These are phyloP conservation scores for Phalloptychus januarius DNA, from an alignment of 2,797 vertebrate genomes.

Conservation along the genomic window DNA sequence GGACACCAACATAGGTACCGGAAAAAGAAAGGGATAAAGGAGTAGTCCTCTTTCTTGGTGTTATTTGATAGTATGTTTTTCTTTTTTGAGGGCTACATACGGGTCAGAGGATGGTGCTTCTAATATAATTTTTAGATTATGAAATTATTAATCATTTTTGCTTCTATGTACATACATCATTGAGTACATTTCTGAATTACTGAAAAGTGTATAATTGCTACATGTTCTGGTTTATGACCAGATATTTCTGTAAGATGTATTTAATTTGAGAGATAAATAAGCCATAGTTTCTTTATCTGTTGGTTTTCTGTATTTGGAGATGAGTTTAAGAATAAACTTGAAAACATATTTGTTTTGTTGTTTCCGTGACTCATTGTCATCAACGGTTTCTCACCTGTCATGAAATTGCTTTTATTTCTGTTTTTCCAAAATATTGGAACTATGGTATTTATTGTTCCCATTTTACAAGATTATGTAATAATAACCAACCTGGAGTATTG, in stretches of 20 bases:
- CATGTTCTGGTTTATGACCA: constrained; percentile 18
- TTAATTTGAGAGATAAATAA: constrained; percentile 16
- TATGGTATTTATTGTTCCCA: neutral
- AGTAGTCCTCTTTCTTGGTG: constrained; percentile 26
- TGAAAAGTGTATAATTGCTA: constrained; percentile 3
- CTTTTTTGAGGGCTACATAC: constrained; percentile 23
- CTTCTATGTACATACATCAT: constrained; percentile 6
- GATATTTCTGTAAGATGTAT: constrained; percentile 33
- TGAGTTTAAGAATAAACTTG: constrained; percentile 32
- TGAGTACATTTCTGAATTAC: constrained; percentile 26
- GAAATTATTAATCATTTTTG: constrained; percentile 9
- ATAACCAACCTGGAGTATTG: neutral
- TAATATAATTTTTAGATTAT: constrained; percentile 28
- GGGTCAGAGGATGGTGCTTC: constrained; percentile 8
- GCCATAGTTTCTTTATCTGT: neutral
- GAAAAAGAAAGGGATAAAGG: constrained; percentile 78
- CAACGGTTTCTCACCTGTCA: neutral
- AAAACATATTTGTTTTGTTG: neutral
- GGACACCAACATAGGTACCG: constrained; percentile 56
- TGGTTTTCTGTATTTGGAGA: constrained; percentile 15
- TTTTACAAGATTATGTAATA: neutral
- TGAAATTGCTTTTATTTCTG: too few relatives aligned
- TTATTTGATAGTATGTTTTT: constrained; percentile 10
- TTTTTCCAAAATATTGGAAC: neutral
- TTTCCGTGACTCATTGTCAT: neutral